Conservation (phyloP, 2,888 invertebrate species). For the Acanthoscelides obtectus region DNA sequence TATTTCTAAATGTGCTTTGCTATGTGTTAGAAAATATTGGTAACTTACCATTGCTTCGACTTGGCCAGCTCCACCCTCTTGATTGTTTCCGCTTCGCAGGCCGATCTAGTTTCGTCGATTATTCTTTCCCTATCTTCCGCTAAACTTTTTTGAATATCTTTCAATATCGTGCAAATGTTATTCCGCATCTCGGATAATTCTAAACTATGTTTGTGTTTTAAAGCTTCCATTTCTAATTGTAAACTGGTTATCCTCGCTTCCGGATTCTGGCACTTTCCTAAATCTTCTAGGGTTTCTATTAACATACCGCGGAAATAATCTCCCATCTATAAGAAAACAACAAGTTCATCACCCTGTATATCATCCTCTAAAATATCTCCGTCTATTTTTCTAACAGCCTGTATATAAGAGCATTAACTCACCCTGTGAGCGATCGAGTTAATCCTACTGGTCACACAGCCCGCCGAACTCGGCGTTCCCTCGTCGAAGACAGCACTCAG, state of each 20-base stretch:
- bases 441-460: slow-evolving; percentile 37
- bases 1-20: too few relatives aligned
- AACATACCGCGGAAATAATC: slow-evolving; percentile 68
- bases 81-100: slow-evolving; percentile 65
- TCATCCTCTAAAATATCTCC: too few relatives aligned
- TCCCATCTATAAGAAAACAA: slow-evolving; percentile 50
- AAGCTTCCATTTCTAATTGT: slow-evolving; percentile 65
- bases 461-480: slow-evolving; percentile 40
- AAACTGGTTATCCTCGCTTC: slow-evolving; percentile 59
- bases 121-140: slow-evolving; percentile 59
- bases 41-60: slow-evolving; percentile 74
- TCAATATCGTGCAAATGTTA: slow-evolving; percentile 40
- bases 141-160: slow-evolving; percentile 42
- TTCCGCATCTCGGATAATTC: slow-evolving; percentile 61
- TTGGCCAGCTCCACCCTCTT: slow-evolving; percentile 74
- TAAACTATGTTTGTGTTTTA: slow-evolving; percentile 67
- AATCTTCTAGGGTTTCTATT: slow-evolving; percentile 61
- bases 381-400: too few relatives aligned
- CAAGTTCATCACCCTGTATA: too few relatives aligned
- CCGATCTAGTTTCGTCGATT: slow-evolving; percentile 60
- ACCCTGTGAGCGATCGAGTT: slow-evolving; percentile 45
- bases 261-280: slow-evolving; percentile 52
- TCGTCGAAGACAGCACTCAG: slow-evolving; percentile 44
- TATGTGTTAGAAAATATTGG: background rate
- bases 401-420: too few relatives aligned